Base-by-base conservation (phyloP, 2,113 vertebrate species). In the Struthidea cinerea region DNA sequence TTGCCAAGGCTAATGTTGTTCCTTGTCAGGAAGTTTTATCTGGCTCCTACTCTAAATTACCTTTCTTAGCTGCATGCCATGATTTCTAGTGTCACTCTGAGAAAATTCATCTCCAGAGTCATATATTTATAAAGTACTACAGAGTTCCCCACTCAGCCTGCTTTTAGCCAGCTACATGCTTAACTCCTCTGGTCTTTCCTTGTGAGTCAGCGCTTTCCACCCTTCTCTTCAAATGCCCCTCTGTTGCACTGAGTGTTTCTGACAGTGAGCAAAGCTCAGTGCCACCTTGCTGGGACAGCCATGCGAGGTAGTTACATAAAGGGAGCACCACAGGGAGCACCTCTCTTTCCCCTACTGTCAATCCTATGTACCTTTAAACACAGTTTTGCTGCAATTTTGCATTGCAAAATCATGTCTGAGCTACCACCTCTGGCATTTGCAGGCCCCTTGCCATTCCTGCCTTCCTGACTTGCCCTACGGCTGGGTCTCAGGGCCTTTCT, bases 121-220 rank as follows among this genome's bases (percentile, higher is more conserved):
- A 57, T 86, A 18, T 88, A 93, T 97, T 95, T 96, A 84, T 90
- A 68, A 91, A 67, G 79, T 69, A 33, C 60, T 94, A 86, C 79
- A 96, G 88, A 91, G 71, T 92, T 96, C 79, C 87, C 79, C 88
- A 88, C 85, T 96, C 93, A 92, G 75, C 71, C 71, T 86, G 87
- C 95, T 95, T 92, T 93, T 93, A 96, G 79, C 56, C 90, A 80
- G 83, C 56, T 68, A 11, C 73, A 33, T 39, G n/a, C 90, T 67
- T 84, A 64, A 63, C 85, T 96, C 44, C 35, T 67, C 73, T 84
- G 84, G 64, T 80, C 39, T 49, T 73, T 80, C 71, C 85, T 64
- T 0, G 10, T 95, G 92, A 96, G 84, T 96, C 92, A 96, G 88
- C 46, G 0, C 60, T 90, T 96, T 77, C 79, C 44, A 49, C 9